Conservation (phyloP, 2,113 vertebrate genomes). For the Crotalus viridis region DNA sequence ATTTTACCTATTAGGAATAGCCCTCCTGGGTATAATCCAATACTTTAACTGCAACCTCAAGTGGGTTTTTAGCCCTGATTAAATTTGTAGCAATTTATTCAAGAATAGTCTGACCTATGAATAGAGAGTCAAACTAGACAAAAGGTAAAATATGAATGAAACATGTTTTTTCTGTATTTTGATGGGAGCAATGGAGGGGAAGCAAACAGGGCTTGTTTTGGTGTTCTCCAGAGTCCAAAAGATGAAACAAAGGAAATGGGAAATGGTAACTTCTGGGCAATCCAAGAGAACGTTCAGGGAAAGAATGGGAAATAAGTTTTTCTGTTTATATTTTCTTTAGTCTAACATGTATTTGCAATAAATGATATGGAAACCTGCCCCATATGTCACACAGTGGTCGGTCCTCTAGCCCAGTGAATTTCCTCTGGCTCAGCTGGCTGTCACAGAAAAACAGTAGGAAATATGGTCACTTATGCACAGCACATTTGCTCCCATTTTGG, state of each 20-base stretch:
- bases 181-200: not conserved
- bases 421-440: not conserved
- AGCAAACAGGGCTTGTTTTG: not conserved
- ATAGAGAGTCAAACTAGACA: not conserved
- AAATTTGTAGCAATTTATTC: not conserved
- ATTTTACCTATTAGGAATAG: not conserved
- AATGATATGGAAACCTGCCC: not conserved
- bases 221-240: not conserved
- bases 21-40: not conserved
- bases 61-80: not conserved
- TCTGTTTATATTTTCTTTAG: not conserved
- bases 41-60: not conserved
- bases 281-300: not conserved
- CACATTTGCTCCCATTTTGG: not conserved
- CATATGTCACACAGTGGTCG: conserved; percentile 24
- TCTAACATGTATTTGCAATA: not conserved
- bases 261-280: not conserved
- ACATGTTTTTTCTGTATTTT: not conserved
- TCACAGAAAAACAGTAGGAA: not conserved
- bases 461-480: not conserved
- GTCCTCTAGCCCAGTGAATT: not conserved
- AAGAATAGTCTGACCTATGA: not conserved
- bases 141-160: not conserved
- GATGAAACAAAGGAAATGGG: not conserved
- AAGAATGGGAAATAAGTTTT: not conserved